These are phyloP conservation scores for Tenodera sinensis DNA, from an alignment of 2,888 invertebrate genomes.

Conservation along the genomic window DNA sequence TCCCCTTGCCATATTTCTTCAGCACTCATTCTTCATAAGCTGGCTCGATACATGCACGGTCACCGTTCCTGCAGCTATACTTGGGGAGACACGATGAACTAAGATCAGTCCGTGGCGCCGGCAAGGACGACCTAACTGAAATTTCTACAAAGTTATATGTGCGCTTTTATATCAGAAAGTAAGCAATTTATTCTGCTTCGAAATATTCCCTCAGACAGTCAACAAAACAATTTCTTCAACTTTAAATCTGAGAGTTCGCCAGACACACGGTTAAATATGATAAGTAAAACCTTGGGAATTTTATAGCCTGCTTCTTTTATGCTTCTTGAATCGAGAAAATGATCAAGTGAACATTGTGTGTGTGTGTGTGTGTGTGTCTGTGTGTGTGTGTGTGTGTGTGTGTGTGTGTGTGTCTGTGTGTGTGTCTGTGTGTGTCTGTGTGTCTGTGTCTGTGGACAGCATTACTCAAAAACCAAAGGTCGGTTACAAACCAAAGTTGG, in stretches of 20 bases:
- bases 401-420: too few species aligned
- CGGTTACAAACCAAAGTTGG: too few species aligned
- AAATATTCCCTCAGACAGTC: neutral
- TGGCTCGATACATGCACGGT: neutral
- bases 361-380: too few species aligned
- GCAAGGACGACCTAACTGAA: neutral
- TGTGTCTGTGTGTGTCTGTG: too few species aligned
- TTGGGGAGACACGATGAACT: too few species aligned
- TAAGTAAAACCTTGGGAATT: neutral
- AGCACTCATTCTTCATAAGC: neutral
- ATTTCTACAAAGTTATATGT: neutral
- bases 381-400: too few species aligned
- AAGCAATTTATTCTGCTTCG: neutral
- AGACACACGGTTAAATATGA: neutral
- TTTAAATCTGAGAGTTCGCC: neutral
- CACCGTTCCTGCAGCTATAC: too few species aligned
- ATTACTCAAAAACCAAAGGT: too few species aligned
- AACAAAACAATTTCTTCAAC: neutral
- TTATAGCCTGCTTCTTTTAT: neutral
- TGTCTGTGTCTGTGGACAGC: too few species aligned
- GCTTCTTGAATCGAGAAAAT: too few species aligned
- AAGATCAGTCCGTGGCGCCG: too few species aligned
- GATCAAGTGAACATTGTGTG: too few species aligned
- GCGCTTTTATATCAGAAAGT: neutral
- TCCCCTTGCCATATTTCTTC: neutral